Evolutionary conservation across 2,797 vertebrate genomes (phyloP), one percentile per base, ranked within the genome.

Genomic region (Notoglanidium macrostoma): DNA sequence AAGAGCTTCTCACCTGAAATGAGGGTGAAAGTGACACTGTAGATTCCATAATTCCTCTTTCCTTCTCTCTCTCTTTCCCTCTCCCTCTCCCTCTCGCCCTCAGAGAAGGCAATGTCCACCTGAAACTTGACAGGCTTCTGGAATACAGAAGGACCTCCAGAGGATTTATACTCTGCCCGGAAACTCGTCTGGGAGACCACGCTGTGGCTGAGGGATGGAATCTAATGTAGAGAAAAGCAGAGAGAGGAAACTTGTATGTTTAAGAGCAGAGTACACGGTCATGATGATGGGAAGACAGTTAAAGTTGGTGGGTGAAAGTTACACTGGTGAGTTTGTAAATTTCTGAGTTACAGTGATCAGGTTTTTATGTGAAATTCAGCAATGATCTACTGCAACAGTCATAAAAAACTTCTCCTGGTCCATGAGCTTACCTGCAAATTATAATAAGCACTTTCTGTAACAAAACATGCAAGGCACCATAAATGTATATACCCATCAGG

Each of bases 11-110:
- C 92, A 96, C 97, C 97, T 90, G 97, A 98, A 94, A 98, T 97
- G 93, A 98, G 97, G 21, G 97, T 97, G 90, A 98, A 98, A 10
- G 97, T 98, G 94, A 98, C 97, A 0, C 97, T 98, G 93, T 98
- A 98, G 94, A 98, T 96, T 90, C 97, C 97, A 3, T 96, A 95
- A 87, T 97, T 96, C 82, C 91, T 90, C 81, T 89, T 91, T 74
- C 86, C 90, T 29, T 90, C 91, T 57, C 87, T 85, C 59, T 92
- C 90, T 84, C 90, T 80, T 49, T 89, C 72, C 29, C 86, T 68
- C 5, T 85, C 72, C 32, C 85, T 84, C 2, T 84, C 87, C 57
- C 87, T 74, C 44, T 92, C 90, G 81, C 90, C 80, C 83, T 85
- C 88, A 0, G 95, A 96, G 91, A 94, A 96, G 88, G 92, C 94